Evolutionary conservation across 2,113 vertebrate genomes (phyloP).

Genomic region (Pavo muticus): DNA sequence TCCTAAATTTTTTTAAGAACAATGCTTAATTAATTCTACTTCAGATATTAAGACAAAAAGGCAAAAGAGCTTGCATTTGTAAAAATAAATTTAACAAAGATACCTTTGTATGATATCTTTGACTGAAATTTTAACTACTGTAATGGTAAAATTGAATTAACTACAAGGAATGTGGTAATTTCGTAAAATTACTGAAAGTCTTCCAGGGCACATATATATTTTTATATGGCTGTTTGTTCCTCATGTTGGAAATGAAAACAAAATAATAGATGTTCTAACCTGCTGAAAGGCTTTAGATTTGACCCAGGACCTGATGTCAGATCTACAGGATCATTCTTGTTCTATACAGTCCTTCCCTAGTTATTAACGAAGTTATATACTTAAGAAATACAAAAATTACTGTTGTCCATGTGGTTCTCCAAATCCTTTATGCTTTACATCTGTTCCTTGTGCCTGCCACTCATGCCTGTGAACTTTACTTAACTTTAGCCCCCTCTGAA

Average conservation of each 20-base stretch:
- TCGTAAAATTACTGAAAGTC: neutral
- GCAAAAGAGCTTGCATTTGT: neutral
- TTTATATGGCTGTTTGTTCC: neutral
- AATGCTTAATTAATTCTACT: neutral
- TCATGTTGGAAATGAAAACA: neutral
- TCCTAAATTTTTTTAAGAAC: neutral
- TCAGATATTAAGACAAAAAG: neutral
- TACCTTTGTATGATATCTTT: neutral
- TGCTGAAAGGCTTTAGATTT: neutral
- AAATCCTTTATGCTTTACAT: neutral
- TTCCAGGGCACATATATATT: neutral
- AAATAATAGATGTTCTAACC: neutral
- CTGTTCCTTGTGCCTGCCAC: constrained; percentile 1
- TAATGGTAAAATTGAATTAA: neutral
- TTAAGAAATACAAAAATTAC: constrained; percentile 51
- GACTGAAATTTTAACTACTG: neutral
- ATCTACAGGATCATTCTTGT: neutral
- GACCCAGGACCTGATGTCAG: neutral
- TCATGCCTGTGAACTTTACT: constrained; percentile 68
- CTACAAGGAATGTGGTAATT: neutral
- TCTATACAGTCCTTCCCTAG: neutral
- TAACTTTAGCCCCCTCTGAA: constrained; percentile 47
- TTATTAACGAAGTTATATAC: constrained; percentile 18
- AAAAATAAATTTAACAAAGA: neutral
- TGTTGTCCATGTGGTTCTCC: constrained; percentile 7